Evolutionary conservation across 2,113 vertebrate genomes (phyloP).

Genomic region (Syngnathus scovelli): DNA sequence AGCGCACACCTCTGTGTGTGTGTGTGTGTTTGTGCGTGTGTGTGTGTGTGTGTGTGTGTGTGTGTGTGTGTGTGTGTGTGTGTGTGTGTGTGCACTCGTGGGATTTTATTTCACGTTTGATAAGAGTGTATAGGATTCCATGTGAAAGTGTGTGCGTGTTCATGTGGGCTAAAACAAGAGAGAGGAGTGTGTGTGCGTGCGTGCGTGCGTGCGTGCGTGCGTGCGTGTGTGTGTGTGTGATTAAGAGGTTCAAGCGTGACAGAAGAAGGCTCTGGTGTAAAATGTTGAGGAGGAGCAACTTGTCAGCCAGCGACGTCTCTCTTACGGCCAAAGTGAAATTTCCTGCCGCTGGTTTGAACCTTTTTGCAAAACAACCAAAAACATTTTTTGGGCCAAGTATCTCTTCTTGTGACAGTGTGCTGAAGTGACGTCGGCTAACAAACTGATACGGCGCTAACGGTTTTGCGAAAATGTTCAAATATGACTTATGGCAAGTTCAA

Average conservation of each 20-base stretch:
- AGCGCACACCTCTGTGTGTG: slow-evolving; percentile 30
- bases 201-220: not conserved
- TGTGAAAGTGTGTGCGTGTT: slow-evolving; percentile 15
- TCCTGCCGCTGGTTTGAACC: not conserved
- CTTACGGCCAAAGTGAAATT: slow-evolving; percentile 1
- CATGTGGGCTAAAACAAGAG: slow-evolving; percentile 14
- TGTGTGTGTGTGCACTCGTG: too few relatives aligned
- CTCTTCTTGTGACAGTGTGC: too few relatives aligned
- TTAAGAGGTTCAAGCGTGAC: slow-evolving; percentile 23
- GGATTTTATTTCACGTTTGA: too few relatives aligned
- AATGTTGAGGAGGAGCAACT: slow-evolving; percentile 18
- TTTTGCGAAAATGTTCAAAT: too few relatives aligned
- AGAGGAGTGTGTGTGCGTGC: not conserved
- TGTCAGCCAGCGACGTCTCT: slow-evolving; percentile 49
- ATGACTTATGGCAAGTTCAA: too few relatives aligned
- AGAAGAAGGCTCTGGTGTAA: slow-evolving; percentile 20
- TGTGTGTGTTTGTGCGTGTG: slow-evolving; percentile 16
- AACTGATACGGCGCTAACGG: too few relatives aligned
- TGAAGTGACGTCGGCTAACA: too few relatives aligned
- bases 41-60: too few relatives aligned
- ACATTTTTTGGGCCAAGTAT: too few relatives aligned
- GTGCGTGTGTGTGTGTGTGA: not conserved
- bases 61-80: not conserved
- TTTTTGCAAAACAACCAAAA: too few relatives aligned
- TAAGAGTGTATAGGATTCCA: not conserved